Conservation (phyloP, 2,797 vertebrate species). For the Todus mexicanus region DNA sequence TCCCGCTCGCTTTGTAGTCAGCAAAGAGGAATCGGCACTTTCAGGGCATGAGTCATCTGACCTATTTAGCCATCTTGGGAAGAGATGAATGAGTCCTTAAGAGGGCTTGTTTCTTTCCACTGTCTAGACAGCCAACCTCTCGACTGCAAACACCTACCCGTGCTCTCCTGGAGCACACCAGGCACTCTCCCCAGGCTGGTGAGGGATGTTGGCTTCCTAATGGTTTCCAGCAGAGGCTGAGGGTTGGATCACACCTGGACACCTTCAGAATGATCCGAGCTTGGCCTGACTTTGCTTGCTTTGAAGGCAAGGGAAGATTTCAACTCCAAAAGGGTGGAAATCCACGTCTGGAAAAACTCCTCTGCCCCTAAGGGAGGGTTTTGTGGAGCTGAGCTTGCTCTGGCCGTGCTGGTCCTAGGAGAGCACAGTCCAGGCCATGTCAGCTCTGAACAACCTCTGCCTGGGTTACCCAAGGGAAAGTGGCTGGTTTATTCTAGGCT, state of each 20-base stretch:
- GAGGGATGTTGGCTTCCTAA: not conserved
- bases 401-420: not conserved
- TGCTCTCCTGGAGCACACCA: not conserved
- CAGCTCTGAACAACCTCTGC: not conserved
- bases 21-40: constrained; percentile 8
- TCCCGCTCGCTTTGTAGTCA: constrained; percentile 1
- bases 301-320: not conserved
- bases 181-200: not conserved
- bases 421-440: not conserved
- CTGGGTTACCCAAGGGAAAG: not conserved
- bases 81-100: constrained; percentile 44
- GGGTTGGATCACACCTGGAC: not conserved
- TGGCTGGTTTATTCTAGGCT: not conserved
- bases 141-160: constrained; percentile 1
- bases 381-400: not conserved
- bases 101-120: constrained; percentile 36
- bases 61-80: constrained; percentile 55
- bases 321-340: not conserved
- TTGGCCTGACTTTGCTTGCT: not conserved
- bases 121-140: constrained; percentile 42
- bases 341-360: not conserved
- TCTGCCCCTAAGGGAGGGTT: not conserved
- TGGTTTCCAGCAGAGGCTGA: not conserved
- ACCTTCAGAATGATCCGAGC: not conserved
- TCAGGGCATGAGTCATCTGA: constrained; percentile 54